These are phyloP conservation scores for Ptilonorhynchus violaceus DNA, from an alignment of 2,113 vertebrate genomes.

Conservation along the genomic window DNA sequence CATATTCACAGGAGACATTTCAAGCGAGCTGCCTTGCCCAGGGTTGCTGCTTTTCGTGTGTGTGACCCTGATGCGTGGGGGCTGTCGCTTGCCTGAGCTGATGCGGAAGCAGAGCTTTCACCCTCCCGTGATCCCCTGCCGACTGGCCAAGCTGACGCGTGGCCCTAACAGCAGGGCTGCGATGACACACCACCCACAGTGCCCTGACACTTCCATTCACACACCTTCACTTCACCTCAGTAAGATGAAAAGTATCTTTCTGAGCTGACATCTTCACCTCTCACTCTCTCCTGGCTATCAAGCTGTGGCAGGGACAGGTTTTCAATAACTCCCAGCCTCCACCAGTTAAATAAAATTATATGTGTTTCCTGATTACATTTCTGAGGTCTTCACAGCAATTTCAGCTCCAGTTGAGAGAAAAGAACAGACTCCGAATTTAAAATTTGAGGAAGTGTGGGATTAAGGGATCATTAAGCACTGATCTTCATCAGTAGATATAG, in stretches of 20 bases:
- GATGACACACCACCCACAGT: fast-evolving
- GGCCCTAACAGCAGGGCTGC: fast-evolving
- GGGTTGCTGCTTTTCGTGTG: background rate
- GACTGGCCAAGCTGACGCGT: fast-evolving
- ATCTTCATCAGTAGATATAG: background rate
- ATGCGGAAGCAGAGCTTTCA: background rate
- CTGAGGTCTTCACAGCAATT: background rate
- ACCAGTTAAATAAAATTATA: background rate
- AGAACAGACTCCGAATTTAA: background rate
- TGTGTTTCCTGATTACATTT: background rate
- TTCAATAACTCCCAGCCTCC: background rate
- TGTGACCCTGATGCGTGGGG: background rate
- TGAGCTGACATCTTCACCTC: background rate
- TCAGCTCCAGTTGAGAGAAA: background rate
- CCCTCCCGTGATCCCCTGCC: background rate
- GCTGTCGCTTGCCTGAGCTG: background rate
- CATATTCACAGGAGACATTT: background rate
- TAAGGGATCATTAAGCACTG: background rate
- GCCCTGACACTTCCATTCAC: background rate
- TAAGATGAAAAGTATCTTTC: background rate
- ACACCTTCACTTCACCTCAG: background rate
- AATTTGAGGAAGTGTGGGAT: background rate
- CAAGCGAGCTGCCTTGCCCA: background rate
- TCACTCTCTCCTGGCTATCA: background rate
- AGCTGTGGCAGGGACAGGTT: background rate